A percentile compares a stretch with the other conserved stretches of the same genome.
Conservation (phyloP, 2,797 vertebrate genomes). For the Peromyscus nudipes region DNA sequence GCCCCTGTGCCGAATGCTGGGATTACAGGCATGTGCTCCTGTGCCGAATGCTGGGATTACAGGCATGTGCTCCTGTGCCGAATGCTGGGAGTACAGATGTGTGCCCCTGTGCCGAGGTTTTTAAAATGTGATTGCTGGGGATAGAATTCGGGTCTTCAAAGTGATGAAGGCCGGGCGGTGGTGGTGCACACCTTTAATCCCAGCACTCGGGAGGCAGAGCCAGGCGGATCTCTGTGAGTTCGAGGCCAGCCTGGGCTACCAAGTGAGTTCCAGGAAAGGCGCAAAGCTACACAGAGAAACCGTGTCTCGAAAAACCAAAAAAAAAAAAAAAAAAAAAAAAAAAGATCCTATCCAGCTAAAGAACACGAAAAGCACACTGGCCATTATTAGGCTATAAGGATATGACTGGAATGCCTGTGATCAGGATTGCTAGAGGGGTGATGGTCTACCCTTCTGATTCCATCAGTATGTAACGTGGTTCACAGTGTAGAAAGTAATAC, state of each 20-base stretch:
- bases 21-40: not conserved
- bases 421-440: not conserved
- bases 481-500: constrained; percentile 50
- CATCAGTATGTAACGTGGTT: not conserved
- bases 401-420: not conserved
- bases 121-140: not conserved
- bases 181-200: too few relatives aligned
- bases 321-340: too few relatives aligned
- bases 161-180: not conserved
- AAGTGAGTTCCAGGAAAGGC: too few relatives aligned
- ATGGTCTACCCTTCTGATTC: constrained; percentile 18
- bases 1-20: too few relatives aligned
- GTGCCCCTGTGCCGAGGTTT: not conserved
- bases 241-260: too few relatives aligned
- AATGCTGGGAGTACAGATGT: not conserved
- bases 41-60: too few relatives aligned
- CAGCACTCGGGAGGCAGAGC: too few relatives aligned
- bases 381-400: not conserved
- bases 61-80: not conserved
- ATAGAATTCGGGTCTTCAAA: not conserved
- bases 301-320: too few relatives aligned
- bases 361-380: not conserved
- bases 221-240: too few relatives aligned
- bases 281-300: too few relatives aligned
- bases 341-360: not conserved